A percentile compares a stretch with the other conserved stretches of the same genome.
Conservation (phyloP, 2,797 vertebrate genomes). For the Orestias chungarensis region DNA sequence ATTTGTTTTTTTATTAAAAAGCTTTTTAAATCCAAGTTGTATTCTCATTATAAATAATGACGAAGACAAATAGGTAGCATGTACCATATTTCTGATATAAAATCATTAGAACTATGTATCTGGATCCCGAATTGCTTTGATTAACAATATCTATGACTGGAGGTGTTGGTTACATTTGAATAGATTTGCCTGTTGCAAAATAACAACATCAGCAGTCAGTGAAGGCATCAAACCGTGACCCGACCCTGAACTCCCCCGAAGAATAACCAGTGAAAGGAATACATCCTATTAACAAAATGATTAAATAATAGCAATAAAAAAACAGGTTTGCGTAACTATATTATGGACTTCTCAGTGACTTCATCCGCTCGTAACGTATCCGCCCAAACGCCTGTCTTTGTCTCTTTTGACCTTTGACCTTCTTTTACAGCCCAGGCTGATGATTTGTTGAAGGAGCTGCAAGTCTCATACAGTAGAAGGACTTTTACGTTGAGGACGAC, state of each 20-base stretch:
- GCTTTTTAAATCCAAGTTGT: slow-evolving; percentile 40
- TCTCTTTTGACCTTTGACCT: slow-evolving; percentile 49
- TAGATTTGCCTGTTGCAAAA: slow-evolving; percentile 66
- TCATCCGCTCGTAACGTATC: slow-evolving; percentile 42
- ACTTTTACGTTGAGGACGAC: slow-evolving; percentile 43
- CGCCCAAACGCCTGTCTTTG: slow-evolving; percentile 37
- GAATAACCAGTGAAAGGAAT: slow-evolving; percentile 69
- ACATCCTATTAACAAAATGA: slow-evolving; percentile 47
- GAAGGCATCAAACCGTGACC: slow-evolving; percentile 72
- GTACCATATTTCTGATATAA: neutral
- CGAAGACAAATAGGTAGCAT: neutral
- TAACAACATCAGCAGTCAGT: slow-evolving; percentile 42
- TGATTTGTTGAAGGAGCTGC: slow-evolving; percentile 34
- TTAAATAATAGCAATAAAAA: slow-evolving; percentile 17
- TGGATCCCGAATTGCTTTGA: no score
- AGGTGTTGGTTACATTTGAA: slow-evolving; percentile 11
- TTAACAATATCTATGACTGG: slow-evolving; percentile 12
- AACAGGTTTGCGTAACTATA: slow-evolving; percentile 49
- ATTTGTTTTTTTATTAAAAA: neutral
- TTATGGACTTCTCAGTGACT: slow-evolving; percentile 48
- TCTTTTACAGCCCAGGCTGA: slow-evolving; percentile 20
- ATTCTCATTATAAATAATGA: slow-evolving; percentile 27
- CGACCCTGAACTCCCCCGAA: slow-evolving; percentile 69
- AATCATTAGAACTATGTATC: no score
- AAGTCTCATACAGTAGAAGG: slow-evolving; percentile 37